A percentile compares a stretch with the other conserved stretches of the same genome.
phyloP scores from a whole-genome alignment of 2,797 vertebrate species.

The Fratercula arctica region DNA sequence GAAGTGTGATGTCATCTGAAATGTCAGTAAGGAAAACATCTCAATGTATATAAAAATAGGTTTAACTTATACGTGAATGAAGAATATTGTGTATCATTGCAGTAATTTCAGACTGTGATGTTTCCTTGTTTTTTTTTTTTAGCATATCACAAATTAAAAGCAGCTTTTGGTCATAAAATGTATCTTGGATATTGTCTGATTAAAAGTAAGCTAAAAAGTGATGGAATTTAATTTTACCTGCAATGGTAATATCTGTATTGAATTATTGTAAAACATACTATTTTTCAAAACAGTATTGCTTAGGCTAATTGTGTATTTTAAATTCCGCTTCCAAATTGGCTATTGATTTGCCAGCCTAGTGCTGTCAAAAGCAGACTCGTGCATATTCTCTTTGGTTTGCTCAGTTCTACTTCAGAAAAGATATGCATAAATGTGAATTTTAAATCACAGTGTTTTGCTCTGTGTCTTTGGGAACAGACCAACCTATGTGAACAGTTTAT shows the following conservation, averaged over 20 bases:
- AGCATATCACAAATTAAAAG: not conserved
- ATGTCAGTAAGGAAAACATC: not conserved
- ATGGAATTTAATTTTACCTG: not conserved
- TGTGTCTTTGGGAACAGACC: not conserved
- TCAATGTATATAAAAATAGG: not conserved
- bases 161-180: not conserved
- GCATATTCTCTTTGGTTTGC: constrained; percentile 6
- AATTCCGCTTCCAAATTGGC: constrained; percentile 34
- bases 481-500: not conserved
- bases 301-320: not conserved
- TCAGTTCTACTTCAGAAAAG: not conserved
- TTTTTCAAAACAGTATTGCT: not conserved
- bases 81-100: not conserved
- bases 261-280: not conserved
- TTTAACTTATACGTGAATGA: not conserved
- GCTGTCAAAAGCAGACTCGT: not conserved
- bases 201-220: not conserved
- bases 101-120: not conserved
- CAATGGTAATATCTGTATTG: not conserved
- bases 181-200: not conserved
- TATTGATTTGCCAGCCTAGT: constrained; percentile 50
- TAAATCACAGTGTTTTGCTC: not conserved
- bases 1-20: not conserved
- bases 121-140: not conserved
- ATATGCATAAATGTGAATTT: constrained; percentile 20